Evolutionary conservation across 2,888 invertebrate species (phyloP).

Genomic region (Harmothoe impar): DNA sequence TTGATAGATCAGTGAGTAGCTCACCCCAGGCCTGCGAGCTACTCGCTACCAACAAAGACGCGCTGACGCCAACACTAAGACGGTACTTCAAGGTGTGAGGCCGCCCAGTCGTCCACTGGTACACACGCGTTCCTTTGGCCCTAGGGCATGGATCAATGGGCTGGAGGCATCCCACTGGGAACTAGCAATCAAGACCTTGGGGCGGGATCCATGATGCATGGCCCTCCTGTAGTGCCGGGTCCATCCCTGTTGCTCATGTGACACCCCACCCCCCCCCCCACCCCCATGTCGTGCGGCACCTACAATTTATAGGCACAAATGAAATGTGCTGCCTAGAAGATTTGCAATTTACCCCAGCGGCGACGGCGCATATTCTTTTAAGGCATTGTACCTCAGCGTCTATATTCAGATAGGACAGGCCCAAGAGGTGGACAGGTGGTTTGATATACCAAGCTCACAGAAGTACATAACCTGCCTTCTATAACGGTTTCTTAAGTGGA

Average conservation of each 20-base stretch:
- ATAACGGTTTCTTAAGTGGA: too few species aligned
- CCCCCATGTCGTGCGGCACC: neutral
- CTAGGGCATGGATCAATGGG: neutral
- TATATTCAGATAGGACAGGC: too few species aligned
- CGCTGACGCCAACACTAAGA: neutral
- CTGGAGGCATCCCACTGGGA: neutral
- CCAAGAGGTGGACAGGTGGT: too few species aligned
- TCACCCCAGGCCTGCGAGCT: neutral
- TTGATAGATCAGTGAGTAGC: neutral
- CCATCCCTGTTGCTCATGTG: neutral
- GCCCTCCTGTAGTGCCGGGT: neutral
- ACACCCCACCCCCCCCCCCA: neutral
- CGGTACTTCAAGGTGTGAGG: neutral
- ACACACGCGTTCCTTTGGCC: neutral
- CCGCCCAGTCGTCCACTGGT: neutral
- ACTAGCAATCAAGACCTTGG: constrained; percentile 22
- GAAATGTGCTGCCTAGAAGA: neutral
- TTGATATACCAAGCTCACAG: too few species aligned
- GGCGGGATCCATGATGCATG: constrained; percentile 21
- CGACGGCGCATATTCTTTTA: neutral
- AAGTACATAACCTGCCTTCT: too few species aligned
- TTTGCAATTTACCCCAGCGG: neutral
- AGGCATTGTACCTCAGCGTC: too few species aligned
- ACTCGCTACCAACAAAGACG: neutral
- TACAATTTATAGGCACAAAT: neutral